These are phyloP conservation scores for Aphelenchoides besseyi DNA, from an alignment of 1,140 invertebrate genomes.

Conservation along the genomic window DNA sequence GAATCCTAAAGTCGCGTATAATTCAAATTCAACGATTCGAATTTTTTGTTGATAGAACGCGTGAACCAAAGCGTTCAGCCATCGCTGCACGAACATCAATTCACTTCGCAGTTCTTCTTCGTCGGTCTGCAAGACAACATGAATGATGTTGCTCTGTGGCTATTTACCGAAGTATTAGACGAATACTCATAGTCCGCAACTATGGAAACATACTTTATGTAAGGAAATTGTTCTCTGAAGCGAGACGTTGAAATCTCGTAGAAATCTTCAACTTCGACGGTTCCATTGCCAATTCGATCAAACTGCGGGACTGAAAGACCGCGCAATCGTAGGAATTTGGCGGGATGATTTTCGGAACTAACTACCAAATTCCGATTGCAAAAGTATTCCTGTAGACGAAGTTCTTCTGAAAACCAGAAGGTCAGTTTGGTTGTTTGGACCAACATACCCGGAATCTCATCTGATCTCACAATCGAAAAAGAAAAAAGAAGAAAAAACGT, in stretches of 20 bases:
- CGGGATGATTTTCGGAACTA: background rate
- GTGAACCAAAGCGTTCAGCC: background rate
- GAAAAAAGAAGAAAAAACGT: conserved; percentile 6
- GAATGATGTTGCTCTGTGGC: background rate
- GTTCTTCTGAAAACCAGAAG: background rate
- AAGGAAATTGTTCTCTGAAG: background rate
- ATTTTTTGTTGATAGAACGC: background rate
- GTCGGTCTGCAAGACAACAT: conserved; percentile 1
- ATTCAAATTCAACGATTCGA: background rate
- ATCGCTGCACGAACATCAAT: background rate
- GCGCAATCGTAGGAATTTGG: conserved; percentile 5
- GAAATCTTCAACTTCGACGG: background rate
- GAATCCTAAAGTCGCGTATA: conserved; percentile 3
- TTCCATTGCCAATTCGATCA: background rate
- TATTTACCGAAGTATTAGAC: background rate
- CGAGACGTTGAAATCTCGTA: background rate
- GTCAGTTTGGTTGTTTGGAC: background rate
- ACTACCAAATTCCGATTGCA: background rate
- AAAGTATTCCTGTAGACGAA: conserved; percentile 1
- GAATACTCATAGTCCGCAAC: background rate
- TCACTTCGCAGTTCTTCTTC: background rate
- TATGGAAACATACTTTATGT: background rate
- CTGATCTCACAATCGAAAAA: too few species aligned
- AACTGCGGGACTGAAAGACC: background rate
- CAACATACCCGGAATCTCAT: conserved; percentile 6